Percentiles rank a stretch among this genome's conserved stretches.
These are phyloP conservation scores for Chloroceryle amazona DNA, from an alignment of 2,797 vertebrate genomes.

Conservation along the genomic window DNA sequence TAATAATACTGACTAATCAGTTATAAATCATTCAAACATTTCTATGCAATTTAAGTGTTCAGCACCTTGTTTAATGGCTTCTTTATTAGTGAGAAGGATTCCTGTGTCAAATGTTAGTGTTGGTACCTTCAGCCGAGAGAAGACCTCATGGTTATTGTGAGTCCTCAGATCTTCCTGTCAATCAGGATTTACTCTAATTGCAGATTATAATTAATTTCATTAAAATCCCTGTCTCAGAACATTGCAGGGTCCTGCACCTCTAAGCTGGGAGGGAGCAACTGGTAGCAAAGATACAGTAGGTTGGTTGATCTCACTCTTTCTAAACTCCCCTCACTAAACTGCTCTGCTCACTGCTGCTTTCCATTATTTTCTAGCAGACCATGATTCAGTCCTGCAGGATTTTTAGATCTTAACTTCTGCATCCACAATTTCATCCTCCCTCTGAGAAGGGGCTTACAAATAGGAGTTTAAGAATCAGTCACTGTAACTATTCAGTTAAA, in stretches of 20 bases:
- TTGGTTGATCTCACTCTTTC: neutral
- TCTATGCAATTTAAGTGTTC: neutral
- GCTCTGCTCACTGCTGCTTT: neutral
- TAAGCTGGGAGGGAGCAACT: neutral
- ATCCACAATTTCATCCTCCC: neutral
- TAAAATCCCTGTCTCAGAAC: neutral
- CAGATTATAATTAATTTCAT: neutral
- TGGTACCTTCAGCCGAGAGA: neutral
- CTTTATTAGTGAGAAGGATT: neutral
- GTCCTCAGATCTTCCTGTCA: neutral
- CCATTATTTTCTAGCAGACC: neutral
- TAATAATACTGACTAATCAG: conserved; percentile 2
- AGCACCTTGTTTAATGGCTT: neutral
- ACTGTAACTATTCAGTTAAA: neutral
- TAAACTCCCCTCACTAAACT: neutral
- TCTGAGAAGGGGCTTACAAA: neutral
- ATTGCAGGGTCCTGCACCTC: neutral
- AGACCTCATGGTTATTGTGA: accelerated
- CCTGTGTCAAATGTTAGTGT: neutral
- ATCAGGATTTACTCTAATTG: neutral
- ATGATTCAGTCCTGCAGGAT: neutral
- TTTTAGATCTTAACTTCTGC: neutral
- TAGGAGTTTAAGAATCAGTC: neutral
- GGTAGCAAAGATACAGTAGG: accelerated
- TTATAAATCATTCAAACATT: conserved; percentile 29